These are phyloP conservation scores for Spinus olivaceus DNA, from an alignment of 2,797 vertebrate genomes.

Conservation along the genomic window DNA sequence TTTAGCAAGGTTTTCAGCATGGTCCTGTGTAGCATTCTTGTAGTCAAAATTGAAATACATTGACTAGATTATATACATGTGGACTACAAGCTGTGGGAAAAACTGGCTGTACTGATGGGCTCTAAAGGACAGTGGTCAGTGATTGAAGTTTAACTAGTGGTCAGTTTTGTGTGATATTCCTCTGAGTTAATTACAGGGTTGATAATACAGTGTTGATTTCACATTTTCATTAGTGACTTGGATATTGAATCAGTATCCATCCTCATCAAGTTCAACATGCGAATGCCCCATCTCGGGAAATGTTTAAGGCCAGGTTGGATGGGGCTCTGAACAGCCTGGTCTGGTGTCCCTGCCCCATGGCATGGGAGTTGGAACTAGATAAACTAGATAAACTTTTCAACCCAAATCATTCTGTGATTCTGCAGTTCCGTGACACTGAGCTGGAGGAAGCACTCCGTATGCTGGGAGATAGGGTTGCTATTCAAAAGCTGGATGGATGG, in stretches of 20 bases:
- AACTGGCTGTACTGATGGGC: background rate
- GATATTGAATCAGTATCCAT: background rate
- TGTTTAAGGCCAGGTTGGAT: background rate
- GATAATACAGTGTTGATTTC: background rate
- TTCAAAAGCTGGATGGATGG: background rate
- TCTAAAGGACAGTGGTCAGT: background rate
- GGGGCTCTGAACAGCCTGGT: background rate
- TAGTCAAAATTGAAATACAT: background rate
- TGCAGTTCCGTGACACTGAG: background rate
- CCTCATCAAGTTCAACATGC: background rate
- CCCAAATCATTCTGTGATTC: background rate
- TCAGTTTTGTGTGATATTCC: background rate
- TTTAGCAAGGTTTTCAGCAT: background rate
- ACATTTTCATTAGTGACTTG: background rate
- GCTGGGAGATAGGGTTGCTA: background rate
- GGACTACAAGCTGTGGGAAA: background rate
- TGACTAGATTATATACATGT: background rate
- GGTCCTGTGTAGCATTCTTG: background rate
- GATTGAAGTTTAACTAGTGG: background rate
- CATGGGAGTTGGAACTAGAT: background rate
- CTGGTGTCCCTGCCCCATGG: background rate
- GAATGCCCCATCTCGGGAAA: background rate
- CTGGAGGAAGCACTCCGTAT: background rate
- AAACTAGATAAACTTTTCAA: background rate
- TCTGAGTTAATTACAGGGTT: background rate